Base-by-base conservation (phyloP, 2,797 vertebrate genomes). In the Characodon lateralis region DNA sequence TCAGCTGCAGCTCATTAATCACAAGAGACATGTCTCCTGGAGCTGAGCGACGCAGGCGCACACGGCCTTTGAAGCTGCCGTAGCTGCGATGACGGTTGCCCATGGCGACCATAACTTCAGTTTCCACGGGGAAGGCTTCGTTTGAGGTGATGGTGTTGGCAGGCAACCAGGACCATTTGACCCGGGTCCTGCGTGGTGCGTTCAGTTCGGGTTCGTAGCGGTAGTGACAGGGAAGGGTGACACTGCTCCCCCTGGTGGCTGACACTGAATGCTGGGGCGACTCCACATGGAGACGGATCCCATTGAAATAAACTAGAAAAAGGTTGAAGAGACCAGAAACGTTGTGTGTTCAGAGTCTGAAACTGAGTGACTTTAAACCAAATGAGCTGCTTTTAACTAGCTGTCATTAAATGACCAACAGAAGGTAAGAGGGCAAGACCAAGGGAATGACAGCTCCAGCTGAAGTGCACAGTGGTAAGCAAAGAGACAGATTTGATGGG, bases 111-210 rank as follows among this genome's bases (percentile, higher is more conserved):
- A 98, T 93, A 46, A 99, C 97, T 0, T 97, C 96, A 3, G 91
- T 94, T 74, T 98, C 97, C 1, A 81, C 92, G 85, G 91, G 7
- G 41, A 86, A 53, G 65, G 92, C 92, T 4, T 94, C 89, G 0
- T 94, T 86, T 2, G 53, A 55, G 8, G 18, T 3, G 66, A 75
- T 14, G 65, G 94, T 88, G 22, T 93, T 91, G 0, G 95, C 89
- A 0, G 96, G 95, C 55, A 96, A 81, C 91, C 97, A 97, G 90
- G 96, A 96, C 97, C 98, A 98, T 61, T 98, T 98, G 88, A 98
- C 94, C 0, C 97, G 95, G 68, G 97, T 96, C 50, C 93, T 94
- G 82, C 91, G 94, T 0, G 95, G 95, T 0, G 81, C 22, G 14
- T 74, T 85, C 75, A 87, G 81, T 39, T 95, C 92, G 0, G 97